A percentile compares a stretch with the other conserved stretches of the same genome.
phyloP scores from a whole-genome alignment of 2,113 vertebrate species.

The Corythornis madagascariensis region DNA sequence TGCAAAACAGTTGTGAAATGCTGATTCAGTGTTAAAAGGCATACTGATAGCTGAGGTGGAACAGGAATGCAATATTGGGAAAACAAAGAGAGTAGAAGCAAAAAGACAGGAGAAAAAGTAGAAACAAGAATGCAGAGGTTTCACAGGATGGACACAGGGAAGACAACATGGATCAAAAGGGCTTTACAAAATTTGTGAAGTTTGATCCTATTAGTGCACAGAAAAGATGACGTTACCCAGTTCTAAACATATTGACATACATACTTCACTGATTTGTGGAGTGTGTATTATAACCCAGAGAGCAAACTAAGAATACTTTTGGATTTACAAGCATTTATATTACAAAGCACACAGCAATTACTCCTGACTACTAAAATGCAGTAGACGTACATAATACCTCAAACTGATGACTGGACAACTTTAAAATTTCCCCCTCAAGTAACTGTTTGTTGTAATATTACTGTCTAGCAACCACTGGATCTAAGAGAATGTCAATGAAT shows the following conservation, averaged over 20 bases:
- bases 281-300: neutral
- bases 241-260: neutral
- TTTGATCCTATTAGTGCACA: neutral
- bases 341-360: neutral
- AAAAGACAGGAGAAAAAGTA: neutral
- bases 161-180: neutral
- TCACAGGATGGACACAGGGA: neutral
- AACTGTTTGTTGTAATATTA: neutral
- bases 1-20: neutral
- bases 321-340: neutral
- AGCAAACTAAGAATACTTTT: neutral
- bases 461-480: neutral
- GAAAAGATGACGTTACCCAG: neutral
- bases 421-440: neutral
- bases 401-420: neutral
- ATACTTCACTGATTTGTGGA: neutral
- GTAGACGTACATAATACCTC: fast-evolving
- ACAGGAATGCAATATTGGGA: neutral
- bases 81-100: neutral
- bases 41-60: neutral
- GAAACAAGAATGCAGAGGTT: neutral
- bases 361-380: neutral
- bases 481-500: neutral
- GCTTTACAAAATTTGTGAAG: neutral
- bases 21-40: neutral